Evolutionary conservation across 2,888 invertebrate genomes (phyloP).

Genomic region (Volucella inanis): DNA sequence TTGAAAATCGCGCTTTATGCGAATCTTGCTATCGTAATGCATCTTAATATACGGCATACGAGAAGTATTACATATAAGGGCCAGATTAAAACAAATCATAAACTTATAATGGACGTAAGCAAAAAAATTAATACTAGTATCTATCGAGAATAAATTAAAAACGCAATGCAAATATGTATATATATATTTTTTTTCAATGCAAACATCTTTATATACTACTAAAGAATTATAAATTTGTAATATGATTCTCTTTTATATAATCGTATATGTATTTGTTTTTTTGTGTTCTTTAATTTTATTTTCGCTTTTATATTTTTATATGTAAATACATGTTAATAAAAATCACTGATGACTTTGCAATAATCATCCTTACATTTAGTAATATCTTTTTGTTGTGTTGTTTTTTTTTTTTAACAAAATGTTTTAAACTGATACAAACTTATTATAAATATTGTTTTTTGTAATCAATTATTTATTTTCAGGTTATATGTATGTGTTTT

Average conservation of each 20-base stretch:
- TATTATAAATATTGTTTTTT: conserved; percentile 32
- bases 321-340: conserved; percentile 47
- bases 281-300: neutral
- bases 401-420: conserved; percentile 24
- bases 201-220: conserved; percentile 39
- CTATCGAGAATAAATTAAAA: conserved; percentile 11
- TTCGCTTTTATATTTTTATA: conserved; percentile 2
- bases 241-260: conserved; percentile 19
- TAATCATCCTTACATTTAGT: conserved; percentile 31
- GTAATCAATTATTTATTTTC: neutral
- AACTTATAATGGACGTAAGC: no score
- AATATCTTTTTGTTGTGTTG: neutral
- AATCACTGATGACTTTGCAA: conserved; percentile 34
- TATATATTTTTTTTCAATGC: conserved; percentile 13
- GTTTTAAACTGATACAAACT: conserved; percentile 43
- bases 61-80: no score
- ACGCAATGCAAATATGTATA: neutral
- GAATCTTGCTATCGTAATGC: no score
- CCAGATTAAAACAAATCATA: neutral
- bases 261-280: neutral
- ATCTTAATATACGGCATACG: no score
- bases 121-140: neutral
- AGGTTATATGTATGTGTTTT: neutral
- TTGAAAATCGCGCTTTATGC: no score
- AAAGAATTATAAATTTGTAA: conserved; percentile 40